Evolutionary conservation across 2,888 invertebrate genomes (phyloP).

Genomic region (Saturnia pavonia): DNA sequence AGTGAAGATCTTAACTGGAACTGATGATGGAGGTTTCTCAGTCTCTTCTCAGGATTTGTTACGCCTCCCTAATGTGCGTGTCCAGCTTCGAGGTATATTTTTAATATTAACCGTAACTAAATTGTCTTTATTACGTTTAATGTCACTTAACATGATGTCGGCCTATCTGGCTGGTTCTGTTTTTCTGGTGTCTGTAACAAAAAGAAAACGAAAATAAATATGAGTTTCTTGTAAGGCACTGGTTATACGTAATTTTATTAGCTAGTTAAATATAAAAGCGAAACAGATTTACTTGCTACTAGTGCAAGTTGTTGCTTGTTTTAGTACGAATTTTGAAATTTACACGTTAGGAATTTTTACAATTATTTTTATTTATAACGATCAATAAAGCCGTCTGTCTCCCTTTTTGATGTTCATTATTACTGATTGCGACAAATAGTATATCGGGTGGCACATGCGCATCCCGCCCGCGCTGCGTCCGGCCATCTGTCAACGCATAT

Average conservation of each 20-base stretch:
- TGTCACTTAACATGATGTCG: slow-evolving; percentile 69
- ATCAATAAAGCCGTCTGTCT: slow-evolving; percentile 10
- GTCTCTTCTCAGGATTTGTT: slow-evolving; percentile 30
- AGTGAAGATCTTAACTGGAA: slow-evolving; percentile 72
- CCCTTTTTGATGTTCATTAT: slow-evolving; percentile 28
- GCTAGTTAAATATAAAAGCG: too few relatives aligned
- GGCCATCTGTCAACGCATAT: slow-evolving; percentile 80
- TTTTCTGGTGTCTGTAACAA: slow-evolving; percentile 86
- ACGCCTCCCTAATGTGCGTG: slow-evolving; percentile 40
- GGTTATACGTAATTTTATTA: background rate
- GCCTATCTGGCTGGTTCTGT: slow-evolving; percentile 83
- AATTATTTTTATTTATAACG: slow-evolving; percentile 20
- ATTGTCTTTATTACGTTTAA: slow-evolving; percentile 62
- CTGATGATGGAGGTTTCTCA: slow-evolving; percentile 49
- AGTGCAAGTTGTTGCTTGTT: background rate
- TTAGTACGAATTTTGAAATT: background rate
- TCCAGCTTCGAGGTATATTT: slow-evolving; percentile 61
- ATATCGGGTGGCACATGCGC: slow-evolving; percentile 50
- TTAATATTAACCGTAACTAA: slow-evolving; percentile 63
- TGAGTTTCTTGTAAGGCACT: slow-evolving; percentile 2
- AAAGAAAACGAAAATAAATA: slow-evolving; percentile 47
- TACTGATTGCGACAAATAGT: slow-evolving; percentile 42
- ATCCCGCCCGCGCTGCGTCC: slow-evolving; percentile 67
- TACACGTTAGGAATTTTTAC: slow-evolving; percentile 1
- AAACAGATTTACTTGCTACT: background rate